A percentile compares a stretch with the other conserved stretches of the same genome.
These are phyloP conservation scores for Pandemis cinnamomeana DNA, from an alignment of 2,888 invertebrate species.

Conservation along the genomic window DNA sequence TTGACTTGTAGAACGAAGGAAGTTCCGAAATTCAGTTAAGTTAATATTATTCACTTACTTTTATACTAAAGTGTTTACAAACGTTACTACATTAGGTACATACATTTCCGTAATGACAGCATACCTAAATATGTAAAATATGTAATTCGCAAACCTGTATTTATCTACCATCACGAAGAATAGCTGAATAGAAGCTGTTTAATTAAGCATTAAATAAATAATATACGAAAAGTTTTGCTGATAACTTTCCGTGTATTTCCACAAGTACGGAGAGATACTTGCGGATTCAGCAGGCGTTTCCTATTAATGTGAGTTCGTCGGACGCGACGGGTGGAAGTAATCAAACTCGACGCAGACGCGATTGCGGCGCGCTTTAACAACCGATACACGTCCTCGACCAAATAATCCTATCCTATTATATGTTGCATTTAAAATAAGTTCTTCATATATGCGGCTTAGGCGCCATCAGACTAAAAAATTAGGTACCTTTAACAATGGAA, in stretches of 20 bases:
- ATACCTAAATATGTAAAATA: too few species aligned
- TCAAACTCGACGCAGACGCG: slow-evolving; percentile 18
- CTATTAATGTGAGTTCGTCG: slow-evolving; percentile 19
- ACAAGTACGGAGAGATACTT: slow-evolving; percentile 4
- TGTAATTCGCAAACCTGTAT: background rate
- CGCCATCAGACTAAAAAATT: too few species aligned
- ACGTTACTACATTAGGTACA: too few species aligned
- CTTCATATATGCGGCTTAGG: too few species aligned
- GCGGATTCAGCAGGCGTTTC: slow-evolving; percentile 21
- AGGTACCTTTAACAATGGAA: too few species aligned
- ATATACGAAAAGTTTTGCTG: background rate
- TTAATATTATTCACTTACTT: too few species aligned
- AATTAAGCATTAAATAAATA: background rate
- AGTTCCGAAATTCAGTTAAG: too few species aligned
- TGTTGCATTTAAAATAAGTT: background rate
- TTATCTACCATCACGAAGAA: background rate
- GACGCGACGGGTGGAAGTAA: slow-evolving; percentile 9
- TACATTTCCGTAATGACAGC: too few species aligned
- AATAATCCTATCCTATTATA: background rate
- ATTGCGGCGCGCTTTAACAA: background rate
- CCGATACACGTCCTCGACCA: background rate
- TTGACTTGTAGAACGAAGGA: too few species aligned
- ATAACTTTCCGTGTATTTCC: background rate
- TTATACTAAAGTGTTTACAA: too few species aligned
- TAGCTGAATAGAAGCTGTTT: background rate